Percentiles rank a stretch among this genome's conserved stretches.
phyloP scores from a whole-genome alignment of 2,113 vertebrate genomes.

The Syngnathus scovelli region DNA sequence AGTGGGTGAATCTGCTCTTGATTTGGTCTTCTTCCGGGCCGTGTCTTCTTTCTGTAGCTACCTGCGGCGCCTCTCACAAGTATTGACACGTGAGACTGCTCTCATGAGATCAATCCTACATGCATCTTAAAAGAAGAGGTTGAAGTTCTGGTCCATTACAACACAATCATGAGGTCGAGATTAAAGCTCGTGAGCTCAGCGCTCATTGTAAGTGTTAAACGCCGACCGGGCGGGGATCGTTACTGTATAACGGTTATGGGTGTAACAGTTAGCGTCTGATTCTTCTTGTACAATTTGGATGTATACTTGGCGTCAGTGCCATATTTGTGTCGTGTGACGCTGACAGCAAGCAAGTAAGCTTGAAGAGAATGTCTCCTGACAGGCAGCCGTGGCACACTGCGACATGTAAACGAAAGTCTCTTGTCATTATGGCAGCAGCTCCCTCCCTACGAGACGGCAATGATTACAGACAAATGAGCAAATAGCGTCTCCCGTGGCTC shows the following conservation, averaged over 20 bases:
- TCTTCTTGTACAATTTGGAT: constrained; percentile 7
- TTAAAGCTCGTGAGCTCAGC: too few species aligned
- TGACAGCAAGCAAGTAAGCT: constrained; percentile 53
- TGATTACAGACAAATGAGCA: constrained; percentile 51
- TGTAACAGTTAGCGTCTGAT: constrained; percentile 2
- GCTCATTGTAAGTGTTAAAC: too few species aligned
- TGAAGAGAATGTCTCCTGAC: constrained; percentile 66
- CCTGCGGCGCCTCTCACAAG: too few species aligned
- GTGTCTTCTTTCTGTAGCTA: too few species aligned
- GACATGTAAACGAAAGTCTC: constrained; percentile 67
- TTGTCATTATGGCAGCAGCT: constrained; percentile 59
- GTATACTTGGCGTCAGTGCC: constrained; percentile 10
- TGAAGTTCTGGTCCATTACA: too few species aligned
- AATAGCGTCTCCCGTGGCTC: constrained; percentile 55
- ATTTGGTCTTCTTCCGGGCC: too few species aligned
- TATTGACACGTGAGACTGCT: too few species aligned
- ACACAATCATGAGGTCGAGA: too few species aligned
- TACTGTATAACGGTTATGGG: not conserved
- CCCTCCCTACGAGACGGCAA: constrained; percentile 46
- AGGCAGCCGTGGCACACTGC: constrained; percentile 63
- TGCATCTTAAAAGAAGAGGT: too few species aligned
- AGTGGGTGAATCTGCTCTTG: not conserved
- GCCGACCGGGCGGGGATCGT: not conserved
- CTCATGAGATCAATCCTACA: too few species aligned
- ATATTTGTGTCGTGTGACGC: constrained; percentile 33